A percentile compares a stretch with the other conserved stretches of the same genome.
phyloP scores from a whole-genome alignment of 2,888 invertebrate species.

The Ectropis crepuscularia region DNA sequence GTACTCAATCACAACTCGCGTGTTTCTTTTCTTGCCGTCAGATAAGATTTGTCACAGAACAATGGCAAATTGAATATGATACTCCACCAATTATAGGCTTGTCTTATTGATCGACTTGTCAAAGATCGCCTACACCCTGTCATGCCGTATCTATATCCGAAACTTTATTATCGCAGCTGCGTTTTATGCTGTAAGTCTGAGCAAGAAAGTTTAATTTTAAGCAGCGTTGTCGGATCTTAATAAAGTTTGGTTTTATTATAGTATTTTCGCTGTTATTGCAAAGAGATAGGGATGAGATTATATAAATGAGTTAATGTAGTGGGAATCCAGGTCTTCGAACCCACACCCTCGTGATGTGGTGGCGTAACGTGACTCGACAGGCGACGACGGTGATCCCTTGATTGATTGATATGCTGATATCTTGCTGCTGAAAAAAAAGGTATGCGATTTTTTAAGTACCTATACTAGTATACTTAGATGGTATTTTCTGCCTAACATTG shows the following conservation, averaged over 20 bases:
- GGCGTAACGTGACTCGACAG: conserved; percentile 25
- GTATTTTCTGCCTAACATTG: no score
- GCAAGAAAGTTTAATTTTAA: conserved; percentile 9
- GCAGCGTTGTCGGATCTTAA: not conserved
- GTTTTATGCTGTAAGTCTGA: conserved; percentile 5
- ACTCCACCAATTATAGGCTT: conserved; percentile 54
- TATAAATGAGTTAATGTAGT: conserved; percentile 3
- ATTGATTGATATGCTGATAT: conserved; percentile 6
- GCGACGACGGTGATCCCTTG: conserved; percentile 10
- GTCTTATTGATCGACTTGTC: conserved; percentile 62
- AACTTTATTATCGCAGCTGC: not conserved
- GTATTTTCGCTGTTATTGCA: conserved; percentile 18
- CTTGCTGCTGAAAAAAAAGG: no score
- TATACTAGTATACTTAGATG: no score
- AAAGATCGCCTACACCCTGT: conserved; percentile 52
- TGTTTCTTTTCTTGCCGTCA: conserved; percentile 18
- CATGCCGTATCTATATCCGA: conserved; percentile 26
- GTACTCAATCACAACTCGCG: not conserved
- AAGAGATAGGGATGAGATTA: conserved; percentile 17
- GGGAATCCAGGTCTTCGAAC: conserved; percentile 54
- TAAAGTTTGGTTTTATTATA: not conserved
- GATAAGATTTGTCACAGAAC: conserved; percentile 44
- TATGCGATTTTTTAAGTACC: no score
- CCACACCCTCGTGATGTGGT: conserved; percentile 50
- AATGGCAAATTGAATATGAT: conserved; percentile 53